Evolutionary conservation across 2,797 vertebrate species (phyloP), one percentile per base, ranked within the genome.

Genomic region (Syngnathus acus): DNA sequence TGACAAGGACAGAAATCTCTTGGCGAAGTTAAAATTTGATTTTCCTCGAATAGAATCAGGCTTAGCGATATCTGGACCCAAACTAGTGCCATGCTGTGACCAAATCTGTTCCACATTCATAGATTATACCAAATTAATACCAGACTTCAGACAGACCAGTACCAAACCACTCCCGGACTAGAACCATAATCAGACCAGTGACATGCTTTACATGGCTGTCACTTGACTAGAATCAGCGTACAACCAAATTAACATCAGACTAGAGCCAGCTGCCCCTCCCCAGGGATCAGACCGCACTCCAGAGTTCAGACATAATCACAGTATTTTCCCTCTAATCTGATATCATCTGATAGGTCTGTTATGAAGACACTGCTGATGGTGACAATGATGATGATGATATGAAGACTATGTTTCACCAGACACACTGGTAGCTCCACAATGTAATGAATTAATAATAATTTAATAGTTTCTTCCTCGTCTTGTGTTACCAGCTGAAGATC

Each of bases 401-500:
- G 50, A 53, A 23, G n/a, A 9, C n/a, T 6, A 21, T 21, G 50
- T 53, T 21, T n/a, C 3, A 51, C 7, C 3, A 65, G 16, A 38
- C 23, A 55, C 14, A 59, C 17, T 61, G 5, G 19, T 38, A n/a
- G 16, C 59, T n/a, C 9, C 3, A 11, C 32, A 50, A 45, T 9
- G 6, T 39, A 17, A 32, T 4, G 32, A 32, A 32, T 32, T 32
- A 32, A 47, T 11, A 53, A 53, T 53, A 55, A 5, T 14, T 32
- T 59, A 17, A 57, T 39, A 32, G 0, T 7, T 3, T 38, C 37
- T 11, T 38, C 37, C 9, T 53, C 4, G 3, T 53, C n/a, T 70
- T 42, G 69, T 58, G 47, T 66, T 72, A 69, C 70, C 83, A 98
- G 97, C 88, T 99, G 68, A 95, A 92, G 93, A 95, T 94, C 82